A percentile compares a stretch with the other conserved stretches of the same genome.
Evolutionary conservation across 2,888 invertebrate genomes (phyloP).

Genomic region (Athripsodes cinereus): DNA sequence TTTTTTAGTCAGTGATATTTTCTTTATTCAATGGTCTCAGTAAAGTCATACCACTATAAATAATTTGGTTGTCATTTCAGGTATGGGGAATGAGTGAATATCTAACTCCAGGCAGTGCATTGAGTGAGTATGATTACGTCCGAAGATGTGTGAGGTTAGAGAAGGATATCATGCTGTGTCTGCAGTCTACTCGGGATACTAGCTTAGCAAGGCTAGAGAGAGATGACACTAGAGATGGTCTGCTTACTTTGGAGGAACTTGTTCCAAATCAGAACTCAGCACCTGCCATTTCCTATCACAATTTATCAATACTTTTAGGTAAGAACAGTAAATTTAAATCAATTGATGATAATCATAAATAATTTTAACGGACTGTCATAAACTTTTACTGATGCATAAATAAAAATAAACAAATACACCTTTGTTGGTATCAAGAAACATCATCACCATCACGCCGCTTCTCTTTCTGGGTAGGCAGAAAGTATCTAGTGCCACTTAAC

Average conservation of each 20-base stretch:
- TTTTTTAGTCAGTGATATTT: too few relatives aligned
- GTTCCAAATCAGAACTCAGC: conserved; percentile 66
- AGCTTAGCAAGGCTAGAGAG: conserved; percentile 70
- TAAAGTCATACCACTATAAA: too few relatives aligned
- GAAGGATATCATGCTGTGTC: conserved; percentile 70
- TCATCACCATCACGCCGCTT: too few relatives aligned
- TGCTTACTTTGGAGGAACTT: conserved; percentile 70
- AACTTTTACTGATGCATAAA: too few relatives aligned
- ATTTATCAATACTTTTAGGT: conserved; percentile 80
- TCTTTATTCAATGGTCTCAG: too few relatives aligned
- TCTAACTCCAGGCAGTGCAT: conserved; percentile 71
- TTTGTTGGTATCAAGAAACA: too few relatives aligned
- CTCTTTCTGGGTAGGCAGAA: too few relatives aligned
- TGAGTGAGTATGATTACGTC: conserved; percentile 89
- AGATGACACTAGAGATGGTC: conserved; percentile 75
- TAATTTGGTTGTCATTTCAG: conserved; percentile 40
- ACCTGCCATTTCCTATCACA: conserved; percentile 73
- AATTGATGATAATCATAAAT: too few relatives aligned
- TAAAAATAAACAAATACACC: too few relatives aligned
- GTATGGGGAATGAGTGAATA: conserved; percentile 88
- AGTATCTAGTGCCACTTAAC: too few relatives aligned
- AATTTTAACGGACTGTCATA: too few relatives aligned
- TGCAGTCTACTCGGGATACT: conserved; percentile 60
- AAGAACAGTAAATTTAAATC: conserved; percentile 31
- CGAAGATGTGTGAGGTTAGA: conserved; percentile 91